Percentiles rank a stretch among this genome's conserved stretches.
These are phyloP conservation scores for Solenopsis fugax DNA, from an alignment of 1,140 invertebrate genomes.

Conservation along the genomic window DNA sequence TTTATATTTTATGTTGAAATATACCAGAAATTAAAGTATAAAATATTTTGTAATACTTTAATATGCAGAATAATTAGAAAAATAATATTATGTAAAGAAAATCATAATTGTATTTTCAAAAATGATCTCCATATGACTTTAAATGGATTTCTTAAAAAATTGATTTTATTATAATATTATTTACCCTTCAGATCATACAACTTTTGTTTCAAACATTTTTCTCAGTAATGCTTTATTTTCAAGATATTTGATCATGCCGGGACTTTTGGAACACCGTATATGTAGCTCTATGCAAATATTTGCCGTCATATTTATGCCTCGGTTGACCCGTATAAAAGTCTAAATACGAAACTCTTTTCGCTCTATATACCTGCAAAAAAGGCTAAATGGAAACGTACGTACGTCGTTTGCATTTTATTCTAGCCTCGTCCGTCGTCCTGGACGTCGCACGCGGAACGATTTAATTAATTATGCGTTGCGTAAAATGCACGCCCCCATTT, in stretches of 20 bases:
- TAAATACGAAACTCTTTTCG: background rate
- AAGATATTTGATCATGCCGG: too few relatives aligned
- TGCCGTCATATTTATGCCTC: background rate
- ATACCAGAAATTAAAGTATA: too few relatives aligned
- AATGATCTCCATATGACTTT: too few relatives aligned
- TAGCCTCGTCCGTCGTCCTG: constrained; percentile 13
- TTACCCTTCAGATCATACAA: too few relatives aligned
- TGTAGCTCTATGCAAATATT: background rate
- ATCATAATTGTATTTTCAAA: too few relatives aligned
- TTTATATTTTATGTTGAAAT: too few relatives aligned
- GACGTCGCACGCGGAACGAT: constrained; percentile 27
- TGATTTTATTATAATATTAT: too few relatives aligned
- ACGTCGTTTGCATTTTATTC: constrained; percentile 29
- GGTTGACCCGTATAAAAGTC: background rate
- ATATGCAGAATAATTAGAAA: background rate
- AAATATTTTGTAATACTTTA: background rate
- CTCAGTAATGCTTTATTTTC: too few relatives aligned
- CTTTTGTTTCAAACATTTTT: too few relatives aligned
- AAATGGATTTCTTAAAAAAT: too few relatives aligned
- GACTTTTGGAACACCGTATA: too few relatives aligned
- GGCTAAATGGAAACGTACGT: background rate
- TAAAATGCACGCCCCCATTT: constrained; percentile 61
- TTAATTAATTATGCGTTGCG: constrained; percentile 63
- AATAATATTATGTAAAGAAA: too few relatives aligned
- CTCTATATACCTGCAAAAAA: background rate